These are phyloP conservation scores for Nowickia ferox DNA, from an alignment of 2,888 invertebrate genomes.

Conservation along the genomic window DNA sequence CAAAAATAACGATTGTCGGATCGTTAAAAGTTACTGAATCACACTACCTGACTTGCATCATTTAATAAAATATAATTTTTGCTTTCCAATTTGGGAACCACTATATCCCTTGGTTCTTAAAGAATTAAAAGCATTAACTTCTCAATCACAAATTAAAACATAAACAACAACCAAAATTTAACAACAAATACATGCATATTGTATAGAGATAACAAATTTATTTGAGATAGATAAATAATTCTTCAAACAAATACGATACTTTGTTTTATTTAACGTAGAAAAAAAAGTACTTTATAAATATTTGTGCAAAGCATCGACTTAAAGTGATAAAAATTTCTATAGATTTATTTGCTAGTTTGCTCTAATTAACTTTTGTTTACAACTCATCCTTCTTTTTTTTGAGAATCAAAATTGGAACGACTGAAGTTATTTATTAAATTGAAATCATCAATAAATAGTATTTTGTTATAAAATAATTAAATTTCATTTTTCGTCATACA, in stretches of 20 bases:
- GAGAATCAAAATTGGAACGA: no score
- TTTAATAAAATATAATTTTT: no score
- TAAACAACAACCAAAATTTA: neutral
- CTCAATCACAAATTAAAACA: slow-evolving; percentile 32
- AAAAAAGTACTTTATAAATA: neutral
- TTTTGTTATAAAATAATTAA: neutral
- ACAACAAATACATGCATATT: neutral
- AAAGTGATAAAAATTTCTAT: slow-evolving; percentile 24
- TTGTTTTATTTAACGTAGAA: slow-evolving; percentile 9
- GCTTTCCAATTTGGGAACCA: no score
- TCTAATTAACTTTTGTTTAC: neutral
- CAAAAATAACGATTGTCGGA: no score
- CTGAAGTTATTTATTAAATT: slow-evolving; percentile 11
- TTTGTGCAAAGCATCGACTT: slow-evolving; percentile 19
- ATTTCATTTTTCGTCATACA: slow-evolving; percentile 19
- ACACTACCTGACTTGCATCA: no score
- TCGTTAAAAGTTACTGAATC: no score
- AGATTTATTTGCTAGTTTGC: slow-evolving; percentile 12
- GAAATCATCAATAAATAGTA: neutral
- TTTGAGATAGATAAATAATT: slow-evolving; percentile 23
- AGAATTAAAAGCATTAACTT: slow-evolving; percentile 1
- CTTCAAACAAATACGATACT: slow-evolving; percentile 31
- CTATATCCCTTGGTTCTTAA: neutral
- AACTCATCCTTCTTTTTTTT: no score
- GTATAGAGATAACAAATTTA: slow-evolving; percentile 45